Conservation (phyloP, 2,888 invertebrate genomes). For the Apodemia hepburni region DNA sequence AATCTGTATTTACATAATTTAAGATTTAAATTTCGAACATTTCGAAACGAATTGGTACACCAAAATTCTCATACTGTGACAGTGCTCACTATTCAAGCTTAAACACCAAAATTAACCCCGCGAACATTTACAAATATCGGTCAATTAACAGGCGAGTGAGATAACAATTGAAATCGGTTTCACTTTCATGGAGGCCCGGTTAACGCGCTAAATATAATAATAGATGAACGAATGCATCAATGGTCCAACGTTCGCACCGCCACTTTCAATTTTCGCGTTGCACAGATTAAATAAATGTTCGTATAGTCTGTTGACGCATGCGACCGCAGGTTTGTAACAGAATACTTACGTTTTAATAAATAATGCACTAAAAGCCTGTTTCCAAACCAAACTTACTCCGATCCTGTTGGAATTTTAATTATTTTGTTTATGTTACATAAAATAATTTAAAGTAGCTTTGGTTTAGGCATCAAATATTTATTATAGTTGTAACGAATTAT, state of each 20-base stretch:
- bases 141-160: constrained; percentile 55
- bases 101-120: constrained; percentile 55
- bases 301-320: constrained; percentile 30
- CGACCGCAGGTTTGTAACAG: constrained; percentile 32
- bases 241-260: constrained; percentile 56
- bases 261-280: constrained; percentile 66
- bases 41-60: background rate
- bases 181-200: constrained; percentile 61
- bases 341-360: constrained; percentile 36
- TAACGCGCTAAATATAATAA: constrained; percentile 75
- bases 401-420: constrained; percentile 6
- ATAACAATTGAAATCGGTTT: constrained; percentile 75
- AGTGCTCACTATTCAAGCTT: constrained; percentile 22
- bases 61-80: constrained; percentile 9
- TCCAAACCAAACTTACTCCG: constrained; percentile 10
- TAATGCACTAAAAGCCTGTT: constrained; percentile 31
- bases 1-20: background rate
- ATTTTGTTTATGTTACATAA: background rate
- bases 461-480: constrained; percentile 25
- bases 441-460: constrained; percentile 24
- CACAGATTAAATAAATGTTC: constrained; percentile 37
- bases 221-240: constrained; percentile 68
- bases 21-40: constrained; percentile 24
- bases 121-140: constrained; percentile 72
- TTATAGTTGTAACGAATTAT: background rate